Base-by-base conservation (phyloP, 2,113 vertebrate genomes). In the Miniopterus natalensis region DNA sequence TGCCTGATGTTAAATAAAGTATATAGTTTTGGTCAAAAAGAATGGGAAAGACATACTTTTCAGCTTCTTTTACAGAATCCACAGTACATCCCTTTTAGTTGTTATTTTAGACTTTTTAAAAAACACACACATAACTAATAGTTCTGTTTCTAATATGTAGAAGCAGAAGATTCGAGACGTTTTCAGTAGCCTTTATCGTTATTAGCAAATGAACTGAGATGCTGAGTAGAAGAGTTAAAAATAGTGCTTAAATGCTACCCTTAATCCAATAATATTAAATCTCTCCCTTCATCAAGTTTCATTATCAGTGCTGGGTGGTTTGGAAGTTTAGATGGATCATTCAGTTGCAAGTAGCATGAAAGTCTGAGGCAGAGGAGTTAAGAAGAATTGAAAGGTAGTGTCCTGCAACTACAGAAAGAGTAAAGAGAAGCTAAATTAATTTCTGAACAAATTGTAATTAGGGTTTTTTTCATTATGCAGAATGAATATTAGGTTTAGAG, bases 401-500 rank as follows among this genome's bases (percentile, higher is more conserved):
- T 13, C 53, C 36, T 59, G 6, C 31, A 79, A 71, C 51, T 2
- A 61, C 83, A 84, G 49, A 87, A 73, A 49, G 47, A 77, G 27
- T 45, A 42, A 45, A 36, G 31, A 51, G n/a, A 80, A 55, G 13
- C 17, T 78, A 40, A 59, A 55, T 13, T 59, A 17, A 6, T 55
- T 79, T 79, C 75, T 92, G 36, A 81, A 89, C 61, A 71, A 31
- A 18, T 68, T 94, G 10, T 70, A 68, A 74, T 75, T 66, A 47
- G 27, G n/a, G 21, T 9, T 36, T 57, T 96, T 36, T 66, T 49
- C 70, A 47, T 83, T 81, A 23, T 77, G 18, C 68, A 66, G 70
- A 71, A 87, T 83, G 42, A 89, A 61, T 78, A 42, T 84, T 49
- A 94, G 42, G 29, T 14, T 73, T 87, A 78, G 63, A 92, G 14